These are phyloP conservation scores for Ctenopoma multispine DNA, from an alignment of 2,797 vertebrate genomes.

Conservation along the genomic window DNA sequence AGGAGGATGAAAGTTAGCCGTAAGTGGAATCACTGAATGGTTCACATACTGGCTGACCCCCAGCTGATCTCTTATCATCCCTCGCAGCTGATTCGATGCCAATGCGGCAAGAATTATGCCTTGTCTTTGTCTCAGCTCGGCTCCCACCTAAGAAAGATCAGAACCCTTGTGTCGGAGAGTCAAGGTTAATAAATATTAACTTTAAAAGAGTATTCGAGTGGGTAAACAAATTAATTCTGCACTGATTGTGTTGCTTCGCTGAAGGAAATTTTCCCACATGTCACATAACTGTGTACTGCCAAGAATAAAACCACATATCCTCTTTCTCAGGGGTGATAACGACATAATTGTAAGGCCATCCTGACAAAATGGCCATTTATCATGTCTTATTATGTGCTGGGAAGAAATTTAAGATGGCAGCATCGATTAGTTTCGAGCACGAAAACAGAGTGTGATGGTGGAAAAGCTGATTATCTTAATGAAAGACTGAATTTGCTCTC, in stretches of 20 bases:
- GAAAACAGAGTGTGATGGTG: conserved; percentile 58
- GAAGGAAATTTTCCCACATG: conserved; percentile 44
- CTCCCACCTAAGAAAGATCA: conserved; percentile 36
- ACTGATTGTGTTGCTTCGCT: conserved; percentile 22
- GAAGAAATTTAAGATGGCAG: conserved; percentile 66
- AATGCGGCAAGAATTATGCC: conserved; percentile 54
- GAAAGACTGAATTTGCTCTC: conserved; percentile 63
- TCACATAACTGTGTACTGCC: conserved; percentile 12
- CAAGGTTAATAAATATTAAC: conserved; percentile 64
- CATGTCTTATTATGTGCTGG: conserved; percentile 55
- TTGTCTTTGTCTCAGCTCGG: conserved; percentile 29
- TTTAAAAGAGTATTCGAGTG: conserved; percentile 47
- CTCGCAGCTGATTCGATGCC: conserved; percentile 51
- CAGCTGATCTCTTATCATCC: conserved; percentile 51
- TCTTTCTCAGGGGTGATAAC: conserved; percentile 71
- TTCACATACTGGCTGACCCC: conserved; percentile 54
- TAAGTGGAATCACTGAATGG: conserved; percentile 31
- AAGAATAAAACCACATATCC: conserved; percentile 43
- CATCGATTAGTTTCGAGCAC: conserved; percentile 65
- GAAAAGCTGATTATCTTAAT: conserved; percentile 77
- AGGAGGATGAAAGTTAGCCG: conserved; percentile 28
- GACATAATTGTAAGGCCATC: conserved; percentile 77
- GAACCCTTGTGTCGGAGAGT: conserved; percentile 18
- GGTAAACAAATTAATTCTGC: conserved; percentile 63
- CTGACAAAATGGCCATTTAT: conserved; percentile 71